Conservation (phyloP, 2,888 invertebrate species). For the Leptogaster cylindrica region DNA sequence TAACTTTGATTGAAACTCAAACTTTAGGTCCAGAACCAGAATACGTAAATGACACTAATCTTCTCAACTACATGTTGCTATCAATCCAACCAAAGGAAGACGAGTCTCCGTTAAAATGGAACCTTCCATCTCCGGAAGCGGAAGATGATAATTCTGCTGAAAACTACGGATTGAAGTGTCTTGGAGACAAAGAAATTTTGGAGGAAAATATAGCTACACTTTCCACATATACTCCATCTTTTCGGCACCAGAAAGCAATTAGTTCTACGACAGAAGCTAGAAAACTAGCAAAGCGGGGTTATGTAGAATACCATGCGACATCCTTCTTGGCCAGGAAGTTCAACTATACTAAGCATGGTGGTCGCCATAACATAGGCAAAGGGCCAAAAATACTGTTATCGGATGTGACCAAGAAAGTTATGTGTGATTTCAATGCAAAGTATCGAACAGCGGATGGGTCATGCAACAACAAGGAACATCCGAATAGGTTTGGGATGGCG, state of each 20-base stretch:
- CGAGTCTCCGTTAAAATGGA: slow-evolving; percentile 46
- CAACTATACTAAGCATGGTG: slow-evolving; percentile 57
- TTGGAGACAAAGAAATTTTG: slow-evolving; percentile 65
- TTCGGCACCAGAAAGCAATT: slow-evolving; percentile 73
- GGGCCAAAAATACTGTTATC: slow-evolving; percentile 57
- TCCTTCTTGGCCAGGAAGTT: slow-evolving; percentile 65
- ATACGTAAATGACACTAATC: slow-evolving; percentile 43
- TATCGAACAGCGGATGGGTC: slow-evolving; percentile 76
- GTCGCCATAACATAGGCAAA: slow-evolving; percentile 58
- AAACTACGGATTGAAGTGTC: slow-evolving; percentile 65
- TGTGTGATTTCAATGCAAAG: slow-evolving; percentile 62
- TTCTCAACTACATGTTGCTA: slow-evolving; percentile 38
- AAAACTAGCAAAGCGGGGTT: slow-evolving; percentile 70
- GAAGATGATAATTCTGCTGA: slow-evolving; percentile 64
- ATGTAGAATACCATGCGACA: slow-evolving; percentile 74
- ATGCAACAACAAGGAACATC: slow-evolving; percentile 76
- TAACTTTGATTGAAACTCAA: background rate
- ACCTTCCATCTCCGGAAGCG: slow-evolving; percentile 48
- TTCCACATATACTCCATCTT: slow-evolving; percentile 69
- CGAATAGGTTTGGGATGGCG: slow-evolving; percentile 73
- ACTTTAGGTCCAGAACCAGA: background rate
- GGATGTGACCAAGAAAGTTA: slow-evolving; percentile 53
- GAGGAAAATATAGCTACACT: slow-evolving; percentile 63
- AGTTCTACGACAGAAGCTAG: slow-evolving; percentile 69
- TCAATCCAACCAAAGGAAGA: slow-evolving; percentile 46